Evolutionary conservation across 1,140 invertebrate species (phyloP).

Genomic region (Andrena cerasifolii): DNA sequence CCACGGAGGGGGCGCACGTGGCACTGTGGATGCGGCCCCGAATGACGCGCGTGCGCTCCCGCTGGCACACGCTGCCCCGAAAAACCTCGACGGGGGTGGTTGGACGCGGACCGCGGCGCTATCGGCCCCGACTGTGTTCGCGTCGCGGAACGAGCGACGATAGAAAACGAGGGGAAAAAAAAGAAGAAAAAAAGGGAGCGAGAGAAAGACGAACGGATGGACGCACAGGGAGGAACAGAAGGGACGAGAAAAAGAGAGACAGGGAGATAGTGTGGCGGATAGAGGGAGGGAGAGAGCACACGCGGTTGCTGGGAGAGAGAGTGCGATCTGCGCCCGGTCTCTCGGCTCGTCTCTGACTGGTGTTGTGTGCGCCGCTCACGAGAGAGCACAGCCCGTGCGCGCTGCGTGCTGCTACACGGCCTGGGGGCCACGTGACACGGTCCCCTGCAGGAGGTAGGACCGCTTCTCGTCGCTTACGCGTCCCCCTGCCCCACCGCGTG

Average conservation of each 20-base stretch:
- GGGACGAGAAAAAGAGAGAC: slow-evolving; percentile 7
- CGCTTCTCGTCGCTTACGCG: slow-evolving; percentile 38
- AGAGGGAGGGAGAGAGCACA: slow-evolving; percentile 40
- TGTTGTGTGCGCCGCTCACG: slow-evolving; percentile 66
- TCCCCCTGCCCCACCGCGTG: slow-evolving; percentile 41
- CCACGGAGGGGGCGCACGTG: slow-evolving; percentile 3
- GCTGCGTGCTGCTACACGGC: slow-evolving; percentile 68
- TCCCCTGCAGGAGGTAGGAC: slow-evolving; percentile 73
- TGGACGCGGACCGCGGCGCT: slow-evolving; percentile 1
- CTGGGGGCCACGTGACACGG: slow-evolving; percentile 70
- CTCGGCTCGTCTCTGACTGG: slow-evolving; percentile 80
- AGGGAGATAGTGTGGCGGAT: slow-evolving; percentile 14
- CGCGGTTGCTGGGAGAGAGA: slow-evolving; percentile 60
- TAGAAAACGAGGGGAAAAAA: slow-evolving; percentile 38
- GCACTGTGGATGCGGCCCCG: background rate
- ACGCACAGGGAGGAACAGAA: slow-evolving; percentile 8
- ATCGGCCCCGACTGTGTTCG: background rate
- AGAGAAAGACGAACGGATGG: slow-evolving; percentile 12
- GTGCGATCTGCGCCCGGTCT: slow-evolving; percentile 70
- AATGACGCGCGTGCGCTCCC: background rate
- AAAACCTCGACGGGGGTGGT: background rate
- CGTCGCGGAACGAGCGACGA: slow-evolving; percentile 27
- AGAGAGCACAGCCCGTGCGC: slow-evolving; percentile 67
- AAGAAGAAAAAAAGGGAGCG: slow-evolving; percentile 1
- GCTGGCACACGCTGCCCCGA: background rate